Base-by-base conservation (phyloP, 2,113 vertebrate genomes). In the Amphiprion percula region DNA sequence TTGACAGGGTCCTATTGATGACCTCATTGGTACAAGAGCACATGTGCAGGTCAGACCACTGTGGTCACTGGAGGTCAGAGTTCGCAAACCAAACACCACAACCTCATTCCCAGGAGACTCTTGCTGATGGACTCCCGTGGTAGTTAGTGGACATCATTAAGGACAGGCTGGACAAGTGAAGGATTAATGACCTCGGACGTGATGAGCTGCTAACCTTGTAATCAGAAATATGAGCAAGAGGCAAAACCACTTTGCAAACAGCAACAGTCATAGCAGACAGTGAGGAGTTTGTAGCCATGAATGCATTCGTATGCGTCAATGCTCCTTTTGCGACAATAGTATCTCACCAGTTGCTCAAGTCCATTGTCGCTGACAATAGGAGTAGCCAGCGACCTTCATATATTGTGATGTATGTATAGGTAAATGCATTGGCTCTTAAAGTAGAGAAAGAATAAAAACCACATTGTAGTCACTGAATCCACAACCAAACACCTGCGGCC, bases 91-190 rank as follows among this genome's bases (percentile, higher is more conserved):
- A 82, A 61, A 86, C 85, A 77, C 68, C 70, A 52, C 66, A 37
- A 90, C 91, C 87, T 90, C 68, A 61, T 90, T 93, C 93, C 93
- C 92, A 87, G 81, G 90, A 90, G 93, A 82, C 41, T 67, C 41
- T 41, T 62, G 49, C 59, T 81, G 71, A 91, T 90, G 72, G 79
- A 89, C 88, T 89, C 80, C 70, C 26, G 41, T n/a, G 56, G 71
- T 79, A 76, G 79, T 84, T 85, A 91, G 73, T 61, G 69, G 86
- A 88, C 83, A 89, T 91, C 55, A 89, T 91, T 86, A 84, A 82
- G 59, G 61, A 53, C 59, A 49, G 53, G 37, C 71, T 39, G 23
- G 83, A 87, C 74, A 74, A 84, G 53, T 71, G 55, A 78, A 56
- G 44, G 61, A 77, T 72, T 71, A 77, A 79, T 74, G 81, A 68